Base-by-base conservation (phyloP, 92 coral and sea anemone genomes). In the Epizoanthus stellaris region DNA sequence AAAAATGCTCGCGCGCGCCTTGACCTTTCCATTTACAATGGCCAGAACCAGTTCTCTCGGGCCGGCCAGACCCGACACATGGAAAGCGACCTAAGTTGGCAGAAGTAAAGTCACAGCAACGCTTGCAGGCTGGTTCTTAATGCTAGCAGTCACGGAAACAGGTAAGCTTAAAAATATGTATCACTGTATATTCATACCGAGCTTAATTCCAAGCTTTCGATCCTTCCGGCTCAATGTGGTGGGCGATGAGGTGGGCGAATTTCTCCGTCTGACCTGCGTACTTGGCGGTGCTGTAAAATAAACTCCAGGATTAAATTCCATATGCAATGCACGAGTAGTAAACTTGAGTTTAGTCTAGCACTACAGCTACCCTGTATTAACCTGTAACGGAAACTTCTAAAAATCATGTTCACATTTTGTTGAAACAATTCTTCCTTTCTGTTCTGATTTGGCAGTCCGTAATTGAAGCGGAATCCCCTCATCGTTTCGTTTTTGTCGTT, bases 181-280 rank as follows among this genome's bases (percentile, higher is more conserved):
- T 23, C 47, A 38, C 21, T 30, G 12, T 4, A 67, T 38, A 34
- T 67, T 67, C 90, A 81, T 81, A 76, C 85, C 67, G 60, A 85
- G 80, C 86, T 81, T 93, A 56, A 71, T 82, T 16, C 68, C 86
- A 72, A 88, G 82, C 21, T 88, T 89, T 72, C 93, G 88, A 36
- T 89, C 92, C 79, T 88, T 94, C 79, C 90, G 56, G 14, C 56
- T 92, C 49, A 43, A 73, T 4, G 89, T 73, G 75, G 85, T 83
- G 14, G 98, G 98, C 21, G 98, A 96, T n/a, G 94, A 85, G 19
- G 95, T 85, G 21, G 98, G 98, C 17, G 98, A 94, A 73, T 91
- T 90, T 77, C 92, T 94, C 91, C 89, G 87, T 65, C 98, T 90
- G 6, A 94, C 87, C 62, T 94, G 98, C 23, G 91, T 93, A 64